Evolutionary conservation across 2,797 vertebrate species (phyloP), one percentile per base, ranked within the genome.

Genomic region (Sparus aurata): DNA sequence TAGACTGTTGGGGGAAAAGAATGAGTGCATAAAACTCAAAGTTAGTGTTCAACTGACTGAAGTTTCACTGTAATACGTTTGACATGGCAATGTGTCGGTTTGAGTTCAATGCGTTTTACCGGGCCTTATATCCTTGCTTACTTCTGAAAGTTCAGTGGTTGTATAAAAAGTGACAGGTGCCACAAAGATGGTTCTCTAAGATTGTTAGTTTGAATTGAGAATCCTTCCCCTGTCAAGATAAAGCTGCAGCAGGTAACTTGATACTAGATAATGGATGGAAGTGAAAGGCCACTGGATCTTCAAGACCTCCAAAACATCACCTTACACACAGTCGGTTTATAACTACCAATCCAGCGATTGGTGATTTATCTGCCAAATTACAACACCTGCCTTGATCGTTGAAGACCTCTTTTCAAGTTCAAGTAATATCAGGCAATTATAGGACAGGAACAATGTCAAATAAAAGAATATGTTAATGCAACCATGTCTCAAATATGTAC

Each of bases 31-130:
- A 54, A 54, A 69, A 68, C 47, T 68, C 34, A 74, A 79, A 50
- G 34, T 46, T 71, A 68, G 63, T 72, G 23, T 61, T 74, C 11
- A 41, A 27, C 38, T 55, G 50, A 76, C 34, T 54, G 67, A 77
- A 63, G 55, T 47, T 58, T 64, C 45, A 67, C 27, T 50, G 23
- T 71, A 71, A 80, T 69, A 34, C 64, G 68, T 79, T 67, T 63
- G 79, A 76, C 72, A 61, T 41, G 66, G 49, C 52, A 47, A 68
- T 61, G 20, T 75, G 63, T 74, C 69, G 46, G 17, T 54, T 18
- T 73, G 41, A 53, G 25, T 71, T 46, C 45, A 30, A 1, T 57
- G 49, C 5, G 49, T 45, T 54, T 34, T 22, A 66, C 60, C 38
- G 12, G 54, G 23, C 17, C 52, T 22, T 6, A 27, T 46, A 18